Evolutionary conservation across 2,113 vertebrate genomes (phyloP).

Genomic region (Mola mola): DNA sequence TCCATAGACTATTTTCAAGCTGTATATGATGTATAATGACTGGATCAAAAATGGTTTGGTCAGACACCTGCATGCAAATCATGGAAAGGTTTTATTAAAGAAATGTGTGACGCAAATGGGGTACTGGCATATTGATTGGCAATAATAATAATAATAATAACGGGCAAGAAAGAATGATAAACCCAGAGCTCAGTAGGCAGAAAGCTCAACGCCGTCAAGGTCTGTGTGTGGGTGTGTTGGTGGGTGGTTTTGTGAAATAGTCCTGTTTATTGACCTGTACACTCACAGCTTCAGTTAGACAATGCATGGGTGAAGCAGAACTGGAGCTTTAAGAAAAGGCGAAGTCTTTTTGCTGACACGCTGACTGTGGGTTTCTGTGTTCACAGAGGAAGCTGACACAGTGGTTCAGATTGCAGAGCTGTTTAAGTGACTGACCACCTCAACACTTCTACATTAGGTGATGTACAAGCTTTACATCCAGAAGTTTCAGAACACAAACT

Average conservation of each 20-base stretch:
- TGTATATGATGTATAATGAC: too few species aligned
- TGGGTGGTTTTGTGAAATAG: slow-evolving; percentile 4
- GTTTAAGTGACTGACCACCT: slow-evolving; percentile 55
- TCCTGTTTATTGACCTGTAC: neutral
- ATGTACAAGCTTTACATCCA: slow-evolving; percentile 22
- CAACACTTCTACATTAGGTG: slow-evolving; percentile 56
- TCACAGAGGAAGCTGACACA: slow-evolving; percentile 61
- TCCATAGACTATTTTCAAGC: too few species aligned
- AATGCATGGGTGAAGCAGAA: neutral
- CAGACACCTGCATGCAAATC: too few species aligned
- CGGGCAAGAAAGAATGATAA: too few species aligned
- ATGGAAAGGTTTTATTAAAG: too few species aligned
- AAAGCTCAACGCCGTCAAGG: too few species aligned
- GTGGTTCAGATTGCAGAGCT: slow-evolving; percentile 50
- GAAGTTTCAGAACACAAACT: neutral
- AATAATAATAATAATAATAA: too few species aligned
- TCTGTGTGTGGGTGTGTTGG: neutral
- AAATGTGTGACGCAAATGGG: too few species aligned
- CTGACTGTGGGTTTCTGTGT: slow-evolving; percentile 49
- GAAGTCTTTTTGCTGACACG: slow-evolving; percentile 3
- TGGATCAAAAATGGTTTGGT: too few species aligned
- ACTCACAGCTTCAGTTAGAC: neutral
- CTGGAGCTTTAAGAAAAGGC: neutral
- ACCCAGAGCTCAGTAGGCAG: too few species aligned
- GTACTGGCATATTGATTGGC: too few species aligned